These are phyloP conservation scores for Thaleichthys pacificus DNA, from an alignment of 2,797 vertebrate species.

Conservation along the genomic window DNA sequence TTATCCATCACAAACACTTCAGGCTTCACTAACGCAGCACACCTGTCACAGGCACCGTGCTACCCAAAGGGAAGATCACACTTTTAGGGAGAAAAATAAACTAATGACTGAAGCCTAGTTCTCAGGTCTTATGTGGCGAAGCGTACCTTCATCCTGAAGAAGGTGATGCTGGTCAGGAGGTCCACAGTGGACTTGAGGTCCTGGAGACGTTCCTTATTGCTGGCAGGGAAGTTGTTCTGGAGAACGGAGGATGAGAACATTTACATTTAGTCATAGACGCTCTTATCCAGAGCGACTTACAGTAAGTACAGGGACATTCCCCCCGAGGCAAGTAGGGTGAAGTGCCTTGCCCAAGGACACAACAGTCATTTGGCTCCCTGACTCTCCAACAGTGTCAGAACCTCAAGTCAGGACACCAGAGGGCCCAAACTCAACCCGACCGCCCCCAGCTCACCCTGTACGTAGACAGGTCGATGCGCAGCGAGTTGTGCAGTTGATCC, in stretches of 20 bases:
- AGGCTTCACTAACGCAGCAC: neutral
- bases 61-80: too few species aligned
- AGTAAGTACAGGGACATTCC: too few species aligned
- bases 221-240: conserved; percentile 97
- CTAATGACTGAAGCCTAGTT: neutral
- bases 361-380: too few species aligned
- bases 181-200: conserved; percentile 98
- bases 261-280: too few species aligned
- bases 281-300: too few species aligned
- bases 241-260: neutral
- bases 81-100: neutral
- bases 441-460: conserved; percentile 81
- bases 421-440: neutral
- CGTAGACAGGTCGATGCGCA: conserved; percentile 96
- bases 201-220: conserved; percentile 91
- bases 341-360: too few species aligned
- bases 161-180: conserved; percentile 98
- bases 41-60: neutral
- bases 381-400: neutral
- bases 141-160: conserved; percentile 98
- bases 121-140: neutral
- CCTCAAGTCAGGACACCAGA: neutral
- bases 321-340: too few species aligned
- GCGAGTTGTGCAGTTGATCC: conserved; percentile 96
- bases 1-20: neutral